phyloP scores from a whole-genome alignment of 2,797 vertebrate species.

The Typhlichthys eigenmanni region DNA sequence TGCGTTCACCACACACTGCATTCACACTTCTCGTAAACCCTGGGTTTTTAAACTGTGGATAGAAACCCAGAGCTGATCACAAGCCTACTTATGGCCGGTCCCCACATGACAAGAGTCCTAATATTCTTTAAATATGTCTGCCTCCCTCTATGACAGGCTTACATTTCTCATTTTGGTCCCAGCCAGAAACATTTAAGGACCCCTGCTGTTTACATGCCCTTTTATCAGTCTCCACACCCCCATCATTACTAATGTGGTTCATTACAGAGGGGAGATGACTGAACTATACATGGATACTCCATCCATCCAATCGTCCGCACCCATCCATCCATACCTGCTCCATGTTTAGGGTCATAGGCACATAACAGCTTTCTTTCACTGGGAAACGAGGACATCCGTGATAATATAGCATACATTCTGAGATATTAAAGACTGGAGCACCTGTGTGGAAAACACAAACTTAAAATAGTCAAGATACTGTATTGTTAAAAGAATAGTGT shows the following conservation, averaged over 20 bases:
- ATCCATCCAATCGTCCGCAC: background rate
- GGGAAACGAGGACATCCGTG: too few species aligned
- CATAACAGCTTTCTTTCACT: too few species aligned
- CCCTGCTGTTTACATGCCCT: slow-evolving; percentile 43
- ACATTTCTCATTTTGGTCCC: slow-evolving; percentile 57
- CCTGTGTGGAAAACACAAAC: too few species aligned
- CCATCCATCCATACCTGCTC: too few species aligned
- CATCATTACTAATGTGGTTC: slow-evolving; percentile 22
- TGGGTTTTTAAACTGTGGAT: slow-evolving; percentile 62
- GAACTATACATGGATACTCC: slow-evolving; percentile 2
- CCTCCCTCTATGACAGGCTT: slow-evolving; percentile 27
- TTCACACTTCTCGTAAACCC: slow-evolving; percentile 74
- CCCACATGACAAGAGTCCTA: slow-evolving; percentile 69
- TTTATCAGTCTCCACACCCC: slow-evolving; percentile 46
- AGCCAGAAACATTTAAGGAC: slow-evolving; percentile 47
- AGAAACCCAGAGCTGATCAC: slow-evolving; percentile 56
- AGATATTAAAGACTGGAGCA: too few species aligned
- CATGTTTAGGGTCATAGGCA: too few species aligned
- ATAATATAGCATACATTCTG: too few species aligned
- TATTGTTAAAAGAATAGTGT: too few species aligned
- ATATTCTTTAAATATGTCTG: slow-evolving; percentile 63
- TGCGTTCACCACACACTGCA: slow-evolving; percentile 68
- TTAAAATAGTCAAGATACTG: too few species aligned
- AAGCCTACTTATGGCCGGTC: slow-evolving; percentile 58
- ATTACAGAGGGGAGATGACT: slow-evolving; percentile 17